Evolutionary conservation across 2,888 invertebrate species (phyloP).

Genomic region (Melitaea athalia): DNA sequence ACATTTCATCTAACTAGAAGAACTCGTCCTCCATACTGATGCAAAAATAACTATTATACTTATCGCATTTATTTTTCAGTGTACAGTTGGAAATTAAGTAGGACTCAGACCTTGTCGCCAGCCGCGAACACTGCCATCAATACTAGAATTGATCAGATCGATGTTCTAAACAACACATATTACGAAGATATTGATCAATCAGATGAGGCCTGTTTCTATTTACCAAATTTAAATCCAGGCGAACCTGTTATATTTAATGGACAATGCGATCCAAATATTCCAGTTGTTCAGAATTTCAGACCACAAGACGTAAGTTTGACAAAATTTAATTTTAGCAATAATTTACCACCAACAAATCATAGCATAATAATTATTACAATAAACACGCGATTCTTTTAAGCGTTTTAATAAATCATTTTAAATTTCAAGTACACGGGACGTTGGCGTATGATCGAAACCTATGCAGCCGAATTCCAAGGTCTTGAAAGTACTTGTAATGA

Average conservation of each 20-base stretch:
- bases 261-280: constrained; percentile 55
- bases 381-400: too few relatives aligned
- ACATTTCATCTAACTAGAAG: background rate
- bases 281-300: constrained; percentile 53
- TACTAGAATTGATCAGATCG: constrained; percentile 45
- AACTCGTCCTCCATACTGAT: background rate
- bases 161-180: constrained; percentile 54
- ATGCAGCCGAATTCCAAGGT: constrained; percentile 55
- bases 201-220: constrained; percentile 58
- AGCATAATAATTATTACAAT: too few relatives aligned
- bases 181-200: constrained; percentile 53
- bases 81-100: constrained; percentile 68
- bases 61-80: constrained; percentile 47
- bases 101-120: constrained; percentile 48
- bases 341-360: too few relatives aligned
- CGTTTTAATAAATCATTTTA: background rate
- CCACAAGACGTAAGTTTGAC: constrained; percentile 48
- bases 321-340: too few relatives aligned
- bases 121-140: constrained; percentile 48
- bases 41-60: background rate
- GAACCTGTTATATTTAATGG: constrained; percentile 56
- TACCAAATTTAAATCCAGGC: constrained; percentile 52
- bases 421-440: constrained; percentile 48
- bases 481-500: constrained; percentile 55
- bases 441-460: constrained; percentile 62